phyloP scores from a whole-genome alignment of 2,888 invertebrate species.

The Encarsia formosa region DNA sequence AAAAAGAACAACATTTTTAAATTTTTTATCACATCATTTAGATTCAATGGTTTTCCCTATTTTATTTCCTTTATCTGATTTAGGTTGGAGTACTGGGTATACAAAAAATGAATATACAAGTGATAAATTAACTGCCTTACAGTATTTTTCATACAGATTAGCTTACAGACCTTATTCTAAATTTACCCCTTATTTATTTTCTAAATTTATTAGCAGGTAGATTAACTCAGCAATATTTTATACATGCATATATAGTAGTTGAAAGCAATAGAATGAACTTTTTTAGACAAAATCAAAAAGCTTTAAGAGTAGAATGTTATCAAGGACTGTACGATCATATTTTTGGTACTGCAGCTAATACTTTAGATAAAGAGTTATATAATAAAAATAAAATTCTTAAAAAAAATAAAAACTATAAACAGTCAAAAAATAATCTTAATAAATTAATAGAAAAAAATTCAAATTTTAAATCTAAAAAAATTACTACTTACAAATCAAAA shows the following conservation, averaged over 20 bases:
- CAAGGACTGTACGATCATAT: constrained; percentile 1
- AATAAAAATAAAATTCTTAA: no score
- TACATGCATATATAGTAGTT: background rate
- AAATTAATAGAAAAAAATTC: no score
- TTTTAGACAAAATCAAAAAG: constrained; percentile 6
- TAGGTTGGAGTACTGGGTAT: constrained; percentile 9
- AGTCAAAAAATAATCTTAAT: no score
- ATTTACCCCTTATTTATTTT: no score
- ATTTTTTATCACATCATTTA: constrained; percentile 13
- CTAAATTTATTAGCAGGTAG: constrained; percentile 3
- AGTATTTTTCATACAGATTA: constrained; percentile 7
- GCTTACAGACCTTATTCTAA: background rate
- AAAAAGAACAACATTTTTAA: background rate
- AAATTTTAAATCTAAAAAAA: no score
- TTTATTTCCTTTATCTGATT: constrained; percentile 13
- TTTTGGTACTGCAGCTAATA: background rate
- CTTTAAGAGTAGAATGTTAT: constrained; percentile 3
- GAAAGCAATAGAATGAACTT: constrained; percentile 1
- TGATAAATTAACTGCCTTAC: background rate
- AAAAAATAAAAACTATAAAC: no score
- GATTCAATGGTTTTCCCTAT: constrained; percentile 16
- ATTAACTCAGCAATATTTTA: background rate
- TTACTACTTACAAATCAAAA: no score
- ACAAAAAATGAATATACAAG: background rate
- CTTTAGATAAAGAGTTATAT: no score